Evolutionary conservation across 2,113 vertebrate species (phyloP), one percentile per base, ranked within the genome.

Genomic region (Polyodon spathula): DNA sequence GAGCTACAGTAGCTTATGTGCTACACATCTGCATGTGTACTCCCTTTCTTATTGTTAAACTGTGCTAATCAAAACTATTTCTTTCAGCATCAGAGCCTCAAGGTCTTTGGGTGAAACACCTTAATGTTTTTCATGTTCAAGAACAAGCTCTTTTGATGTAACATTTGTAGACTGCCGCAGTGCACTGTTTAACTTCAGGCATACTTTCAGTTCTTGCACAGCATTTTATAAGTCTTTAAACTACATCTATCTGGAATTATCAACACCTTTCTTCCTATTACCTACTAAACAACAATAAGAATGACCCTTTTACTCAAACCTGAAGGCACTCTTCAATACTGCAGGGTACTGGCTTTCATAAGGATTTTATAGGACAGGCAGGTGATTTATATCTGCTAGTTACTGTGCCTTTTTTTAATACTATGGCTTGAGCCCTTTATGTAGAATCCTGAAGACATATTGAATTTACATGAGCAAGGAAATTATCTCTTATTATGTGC

Each of bases 341-440:
- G n/a, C n/a, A n/a, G n/a, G n/a, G n/a, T n/a, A n/a, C n/a, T n/a
- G n/a, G n/a, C n/a, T n/a, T n/a, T n/a, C n/a, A n/a, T n/a, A n/a
- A n/a, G n/a, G n/a, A n/a, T n/a, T n/a, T n/a, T 4, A 10, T 50
- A 14, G 10, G 10, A 50, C 10, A 50, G 46, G 46, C 8, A 50
- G 46, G 46, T 50, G 46, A 50, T 50, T 50, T 50, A 4, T 50
- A 50, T 50, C 10, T 50, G 46, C n/a, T 50, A 50, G 46, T 50
- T 50, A 50, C 4, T 50, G 11, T 50, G 7, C 46, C 11, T 6
- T 43, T 50, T 50, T 50, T 2, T 10, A 50, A 50, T 50, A 50
- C n/a, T 50, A 14, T 10, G n/a, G 46, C 10, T 14, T 10, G 46
- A 50, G 46, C n/a, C 46, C 46, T 50, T 50, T 4, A 7, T 50